phyloP scores from a whole-genome alignment of 2,113 vertebrate genomes.

The Erythrolamprus reginae region DNA sequence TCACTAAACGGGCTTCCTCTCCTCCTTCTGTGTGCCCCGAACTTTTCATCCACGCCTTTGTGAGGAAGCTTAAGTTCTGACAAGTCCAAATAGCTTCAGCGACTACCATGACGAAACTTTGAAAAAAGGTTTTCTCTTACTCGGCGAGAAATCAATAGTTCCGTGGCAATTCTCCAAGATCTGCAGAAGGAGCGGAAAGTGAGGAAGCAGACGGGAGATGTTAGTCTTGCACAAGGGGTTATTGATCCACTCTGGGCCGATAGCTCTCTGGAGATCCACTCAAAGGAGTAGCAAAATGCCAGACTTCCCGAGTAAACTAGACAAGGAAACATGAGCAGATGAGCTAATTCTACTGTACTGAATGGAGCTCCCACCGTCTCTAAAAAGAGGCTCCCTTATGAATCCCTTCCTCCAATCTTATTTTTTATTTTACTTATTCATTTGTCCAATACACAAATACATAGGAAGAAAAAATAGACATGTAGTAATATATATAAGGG shows the following conservation, averaged over 20 bases:
- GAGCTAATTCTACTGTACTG: neutral
- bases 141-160: neutral
- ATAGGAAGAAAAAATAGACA: no score
- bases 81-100: neutral
- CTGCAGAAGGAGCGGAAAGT: rapidly evolving
- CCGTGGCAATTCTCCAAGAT: neutral
- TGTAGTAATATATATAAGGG: no score
- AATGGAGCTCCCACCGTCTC: neutral
- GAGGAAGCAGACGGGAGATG: rapidly evolving
- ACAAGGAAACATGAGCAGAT: neutral
- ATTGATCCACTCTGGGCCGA: neutral
- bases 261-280: neutral
- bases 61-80: neutral
- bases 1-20: neutral
- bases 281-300: neutral
- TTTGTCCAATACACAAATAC: no score
- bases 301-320: neutral
- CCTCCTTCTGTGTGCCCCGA: neutral
- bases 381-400: no score
- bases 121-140: neutral
- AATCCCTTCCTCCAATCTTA: no score
- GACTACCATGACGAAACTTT: rapidly evolving
- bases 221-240: rapidly evolving
- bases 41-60: rapidly evolving
- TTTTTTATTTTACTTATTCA: no score